These are phyloP conservation scores for Microtus agrestis DNA, from an alignment of 2,797 vertebrate genomes.

Conservation along the genomic window DNA sequence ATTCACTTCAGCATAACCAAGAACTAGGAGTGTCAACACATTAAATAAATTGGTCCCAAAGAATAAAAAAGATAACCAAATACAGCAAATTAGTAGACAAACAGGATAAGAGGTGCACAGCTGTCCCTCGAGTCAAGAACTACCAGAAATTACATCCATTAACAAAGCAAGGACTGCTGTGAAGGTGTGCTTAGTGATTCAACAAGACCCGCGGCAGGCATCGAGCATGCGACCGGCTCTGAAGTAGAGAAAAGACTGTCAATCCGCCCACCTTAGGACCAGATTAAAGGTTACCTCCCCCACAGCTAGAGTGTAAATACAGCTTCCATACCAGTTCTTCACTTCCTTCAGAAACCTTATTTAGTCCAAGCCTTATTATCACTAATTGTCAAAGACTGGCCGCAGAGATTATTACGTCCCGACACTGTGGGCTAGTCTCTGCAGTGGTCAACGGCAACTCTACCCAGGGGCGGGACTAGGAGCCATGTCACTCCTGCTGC, in stretches of 20 bases:
- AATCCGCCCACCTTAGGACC: slow-evolving; percentile 48
- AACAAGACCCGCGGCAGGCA: background rate
- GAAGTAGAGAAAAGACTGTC: background rate
- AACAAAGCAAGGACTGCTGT: slow-evolving; percentile 63
- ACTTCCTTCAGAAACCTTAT: slow-evolving; percentile 72
- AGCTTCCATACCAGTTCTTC: slow-evolving; percentile 75
- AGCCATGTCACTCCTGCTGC: background rate
- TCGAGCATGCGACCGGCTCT: slow-evolving; percentile 37
- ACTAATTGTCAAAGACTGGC: slow-evolving; percentile 65
- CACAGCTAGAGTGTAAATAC: slow-evolving; percentile 76
- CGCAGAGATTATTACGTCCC: background rate
- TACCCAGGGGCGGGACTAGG: background rate
- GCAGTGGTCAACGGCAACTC: slow-evolving; percentile 33
- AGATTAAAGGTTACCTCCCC: slow-evolving; percentile 59
- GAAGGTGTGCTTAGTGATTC: slow-evolving; percentile 40
- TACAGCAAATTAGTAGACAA: background rate
- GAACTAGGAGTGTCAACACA: slow-evolving; percentile 39
- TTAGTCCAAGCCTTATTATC: slow-evolving; percentile 52
- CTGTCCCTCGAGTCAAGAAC: slow-evolving; percentile 41
- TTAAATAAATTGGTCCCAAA: background rate
- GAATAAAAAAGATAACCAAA: background rate
- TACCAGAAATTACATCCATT: background rate
- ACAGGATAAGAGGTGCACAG: background rate
- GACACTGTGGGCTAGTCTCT: slow-evolving; percentile 34
- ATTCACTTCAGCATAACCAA: slow-evolving; percentile 3